Evolutionary conservation across 2,888 invertebrate genomes (phyloP).

Genomic region (Tineola bisselliella): DNA sequence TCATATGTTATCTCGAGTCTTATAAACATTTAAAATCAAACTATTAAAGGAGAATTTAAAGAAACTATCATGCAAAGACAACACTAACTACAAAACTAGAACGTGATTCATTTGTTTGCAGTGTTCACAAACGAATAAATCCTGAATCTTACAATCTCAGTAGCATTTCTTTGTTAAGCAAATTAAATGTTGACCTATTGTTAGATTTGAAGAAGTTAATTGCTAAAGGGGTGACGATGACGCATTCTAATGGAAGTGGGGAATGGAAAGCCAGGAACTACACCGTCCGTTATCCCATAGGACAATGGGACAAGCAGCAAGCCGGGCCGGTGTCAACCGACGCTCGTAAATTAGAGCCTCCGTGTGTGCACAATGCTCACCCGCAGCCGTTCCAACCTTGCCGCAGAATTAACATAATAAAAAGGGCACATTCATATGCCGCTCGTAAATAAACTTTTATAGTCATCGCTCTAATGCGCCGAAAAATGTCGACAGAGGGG

Average conservation of each 20-base stretch:
- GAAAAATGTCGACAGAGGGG: constrained; percentile 44
- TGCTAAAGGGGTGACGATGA: constrained; percentile 3
- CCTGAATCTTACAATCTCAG: neutral
- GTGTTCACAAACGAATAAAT: neutral
- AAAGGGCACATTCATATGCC: constrained; percentile 53
- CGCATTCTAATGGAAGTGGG: neutral
- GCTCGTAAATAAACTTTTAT: constrained; percentile 61
- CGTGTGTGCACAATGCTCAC: constrained; percentile 28
- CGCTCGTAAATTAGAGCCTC: constrained; percentile 45
- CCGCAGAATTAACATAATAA: constrained; percentile 60
- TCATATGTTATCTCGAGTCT: neutral
- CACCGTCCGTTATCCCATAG: constrained; percentile 8
- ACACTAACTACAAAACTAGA: no score
- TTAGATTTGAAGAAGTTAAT: constrained; percentile 6
- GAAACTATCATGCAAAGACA: no score
- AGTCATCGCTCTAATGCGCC: constrained; percentile 52
- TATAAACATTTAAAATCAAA: neutral
- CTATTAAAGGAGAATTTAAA: no score
- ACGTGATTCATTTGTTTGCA: neutral
- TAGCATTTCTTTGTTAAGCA: neutral
- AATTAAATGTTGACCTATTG: constrained; percentile 6
- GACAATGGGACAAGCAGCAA: constrained; percentile 5
- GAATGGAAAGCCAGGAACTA: constrained; percentile 4
- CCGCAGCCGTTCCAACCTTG: constrained; percentile 19
- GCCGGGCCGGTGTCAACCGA: constrained; percentile 20